Conservation (phyloP, 2,888 invertebrate species). For the Spodoptera exigua region DNA sequence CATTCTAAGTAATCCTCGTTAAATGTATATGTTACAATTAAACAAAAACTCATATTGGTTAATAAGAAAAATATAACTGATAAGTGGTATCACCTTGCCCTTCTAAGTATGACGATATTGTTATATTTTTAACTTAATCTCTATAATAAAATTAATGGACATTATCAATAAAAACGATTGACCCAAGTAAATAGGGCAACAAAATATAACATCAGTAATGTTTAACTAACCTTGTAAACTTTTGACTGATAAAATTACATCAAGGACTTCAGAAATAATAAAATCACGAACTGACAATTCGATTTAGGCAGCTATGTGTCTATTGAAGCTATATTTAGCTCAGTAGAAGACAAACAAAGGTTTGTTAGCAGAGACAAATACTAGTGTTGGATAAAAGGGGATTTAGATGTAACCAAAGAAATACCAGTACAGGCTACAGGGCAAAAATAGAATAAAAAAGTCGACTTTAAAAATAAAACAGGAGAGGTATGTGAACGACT, state of each 20-base stretch:
- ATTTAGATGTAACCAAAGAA: slow-evolving; percentile 59
- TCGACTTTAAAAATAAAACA: slow-evolving; percentile 77
- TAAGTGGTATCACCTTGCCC: too few relatives aligned
- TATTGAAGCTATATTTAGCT: slow-evolving; percentile 24
- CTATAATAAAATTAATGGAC: too few relatives aligned
- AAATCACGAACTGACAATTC: not conserved
- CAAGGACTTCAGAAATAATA: slow-evolving; percentile 7
- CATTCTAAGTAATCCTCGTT: too few relatives aligned
- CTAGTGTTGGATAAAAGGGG: slow-evolving; percentile 12
- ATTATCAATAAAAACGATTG: too few relatives aligned
- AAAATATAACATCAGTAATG: not conserved
- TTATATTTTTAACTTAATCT: too few relatives aligned
- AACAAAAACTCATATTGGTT: too few relatives aligned
- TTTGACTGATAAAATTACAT: slow-evolving; percentile 4
- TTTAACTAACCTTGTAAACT: slow-evolving; percentile 5
- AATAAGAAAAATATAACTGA: too few relatives aligned
- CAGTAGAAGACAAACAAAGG: slow-evolving; percentile 8
- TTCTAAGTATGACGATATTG: too few relatives aligned
- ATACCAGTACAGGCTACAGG: slow-evolving; percentile 71
- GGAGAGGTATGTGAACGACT: slow-evolving; percentile 75
- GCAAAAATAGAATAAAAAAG: slow-evolving; percentile 76
- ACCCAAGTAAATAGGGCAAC: too few relatives aligned
- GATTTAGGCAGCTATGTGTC: not conserved
- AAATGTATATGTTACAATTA: too few relatives aligned
- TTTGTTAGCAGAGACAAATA: not conserved